Conservation (phyloP, 2,888 invertebrate species). For the Parnassius smintheus region DNA sequence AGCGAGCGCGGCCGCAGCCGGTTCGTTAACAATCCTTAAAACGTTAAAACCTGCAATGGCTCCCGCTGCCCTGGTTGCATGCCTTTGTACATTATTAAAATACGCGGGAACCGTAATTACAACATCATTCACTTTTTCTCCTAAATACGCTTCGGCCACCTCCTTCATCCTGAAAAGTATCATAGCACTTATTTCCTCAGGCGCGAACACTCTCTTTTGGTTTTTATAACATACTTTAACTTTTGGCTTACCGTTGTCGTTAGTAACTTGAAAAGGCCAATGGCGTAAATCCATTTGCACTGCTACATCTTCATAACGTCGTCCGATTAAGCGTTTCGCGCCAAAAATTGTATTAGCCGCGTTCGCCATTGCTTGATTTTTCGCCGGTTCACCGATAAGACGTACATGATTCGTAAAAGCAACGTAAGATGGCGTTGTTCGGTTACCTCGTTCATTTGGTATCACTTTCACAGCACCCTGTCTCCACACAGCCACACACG, state of each 20-base stretch:
- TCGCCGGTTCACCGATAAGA: slow-evolving; percentile 60
- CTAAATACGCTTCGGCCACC: slow-evolving; percentile 53
- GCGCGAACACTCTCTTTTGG: slow-evolving; percentile 48
- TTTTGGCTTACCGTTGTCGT: slow-evolving; percentile 61
- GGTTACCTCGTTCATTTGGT: slow-evolving; percentile 56
- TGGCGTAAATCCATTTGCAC: slow-evolving; percentile 58
- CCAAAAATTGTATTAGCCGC: slow-evolving; percentile 60
- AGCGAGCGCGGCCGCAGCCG: slow-evolving; percentile 62
- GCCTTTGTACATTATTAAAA: slow-evolving; percentile 60
- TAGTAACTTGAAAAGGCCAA: slow-evolving; percentile 53
- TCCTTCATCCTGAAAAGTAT: slow-evolving; percentile 61
- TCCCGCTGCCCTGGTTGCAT: slow-evolving; percentile 56
- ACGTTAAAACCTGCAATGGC: slow-evolving; percentile 59
- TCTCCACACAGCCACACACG: slow-evolving; percentile 62
- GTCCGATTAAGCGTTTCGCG: slow-evolving; percentile 59
- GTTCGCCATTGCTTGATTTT: slow-evolving; percentile 53
- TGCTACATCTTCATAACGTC: slow-evolving; percentile 54
- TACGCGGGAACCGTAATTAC: slow-evolving; percentile 68
- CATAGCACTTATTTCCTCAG: slow-evolving; percentile 65
- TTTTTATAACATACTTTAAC: slow-evolving; percentile 52
- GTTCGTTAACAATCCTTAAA: slow-evolving; percentile 58
- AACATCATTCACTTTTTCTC: slow-evolving; percentile 51
- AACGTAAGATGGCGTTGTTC: slow-evolving; percentile 59
- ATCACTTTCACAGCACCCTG: slow-evolving; percentile 58
- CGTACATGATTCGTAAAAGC: slow-evolving; percentile 55